phyloP scores from a whole-genome alignment of 2,888 invertebrate species.

The Folsomia manolachei region DNA sequence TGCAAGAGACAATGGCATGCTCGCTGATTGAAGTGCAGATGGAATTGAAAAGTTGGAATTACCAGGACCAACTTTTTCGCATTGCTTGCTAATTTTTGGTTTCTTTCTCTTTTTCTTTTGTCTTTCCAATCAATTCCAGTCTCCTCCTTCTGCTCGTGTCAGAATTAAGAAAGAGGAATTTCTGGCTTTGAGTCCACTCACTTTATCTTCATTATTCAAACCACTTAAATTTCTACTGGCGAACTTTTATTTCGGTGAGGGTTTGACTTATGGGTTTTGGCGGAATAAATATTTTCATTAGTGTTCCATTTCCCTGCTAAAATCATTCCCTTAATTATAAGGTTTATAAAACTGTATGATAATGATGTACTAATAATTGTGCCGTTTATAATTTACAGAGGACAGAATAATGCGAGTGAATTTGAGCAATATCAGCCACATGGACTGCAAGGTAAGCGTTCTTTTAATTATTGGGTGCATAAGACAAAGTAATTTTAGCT shows the following conservation, averaged over 20 bases:
- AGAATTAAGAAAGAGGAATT: slow-evolving; percentile 21
- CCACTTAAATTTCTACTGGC: neutral
- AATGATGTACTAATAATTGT: neutral
- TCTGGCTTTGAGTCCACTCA: slow-evolving; percentile 9
- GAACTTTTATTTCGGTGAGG: too few species aligned
- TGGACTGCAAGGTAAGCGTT: slow-evolving; percentile 72
- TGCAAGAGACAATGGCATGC: neutral
- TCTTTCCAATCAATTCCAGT: slow-evolving; percentile 10
- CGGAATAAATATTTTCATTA: too few species aligned
- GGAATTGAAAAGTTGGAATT: neutral
- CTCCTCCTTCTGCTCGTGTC: slow-evolving; percentile 19
- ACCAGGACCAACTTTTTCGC: slow-evolving; percentile 25
- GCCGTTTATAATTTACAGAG: slow-evolving; percentile 62
- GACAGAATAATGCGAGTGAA: slow-evolving; percentile 77
- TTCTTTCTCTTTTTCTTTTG: slow-evolving; percentile 26
- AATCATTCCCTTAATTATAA: too few species aligned
- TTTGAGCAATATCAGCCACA: slow-evolving; percentile 80
- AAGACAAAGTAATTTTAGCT: neutral
- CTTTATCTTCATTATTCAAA: neutral
- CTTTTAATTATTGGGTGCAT: neutral
- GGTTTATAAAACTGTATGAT: too few species aligned
- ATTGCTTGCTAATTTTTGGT: slow-evolving; percentile 43
- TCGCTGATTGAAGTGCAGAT: neutral
- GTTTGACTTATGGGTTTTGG: too few species aligned
- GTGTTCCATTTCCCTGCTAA: too few species aligned